Evolutionary conservation across 2,888 invertebrate genomes (phyloP).

Genomic region (Polydrusus cervinus): DNA sequence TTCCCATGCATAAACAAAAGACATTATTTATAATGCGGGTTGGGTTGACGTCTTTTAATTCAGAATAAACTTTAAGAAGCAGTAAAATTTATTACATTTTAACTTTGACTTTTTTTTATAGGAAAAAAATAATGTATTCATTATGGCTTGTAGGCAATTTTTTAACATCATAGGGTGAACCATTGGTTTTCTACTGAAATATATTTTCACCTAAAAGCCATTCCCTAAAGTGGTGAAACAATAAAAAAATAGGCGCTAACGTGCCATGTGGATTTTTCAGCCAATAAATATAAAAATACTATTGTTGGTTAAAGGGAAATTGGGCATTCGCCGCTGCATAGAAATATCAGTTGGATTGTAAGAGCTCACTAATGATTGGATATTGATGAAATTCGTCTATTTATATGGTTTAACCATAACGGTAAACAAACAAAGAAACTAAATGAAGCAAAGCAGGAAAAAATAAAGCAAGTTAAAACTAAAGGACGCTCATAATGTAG

Average conservation of each 20-base stretch:
- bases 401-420: too few species aligned
- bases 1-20: too few species aligned
- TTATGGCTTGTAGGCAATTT: not conserved
- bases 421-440: not conserved
- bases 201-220: conserved; percentile 20
- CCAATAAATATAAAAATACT: conserved; percentile 2
- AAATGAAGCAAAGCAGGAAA: conserved; percentile 36
- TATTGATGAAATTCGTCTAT: too few species aligned
- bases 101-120: not conserved
- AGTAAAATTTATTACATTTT: too few species aligned
- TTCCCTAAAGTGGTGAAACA: conserved; percentile 13
- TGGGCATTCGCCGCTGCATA: not conserved
- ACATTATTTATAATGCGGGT: too few species aligned
- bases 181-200: not conserved
- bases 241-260: not conserved
- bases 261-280: not conserved
- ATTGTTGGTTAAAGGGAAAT: not conserved
- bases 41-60: too few species aligned
- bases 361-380: too few species aligned
- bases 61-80: too few species aligned
- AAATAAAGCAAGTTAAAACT: conserved; percentile 49
- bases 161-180: not conserved
- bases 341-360: not conserved
- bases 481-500: conserved; percentile 49
- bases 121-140: not conserved